Evolutionary conservation across 2,888 invertebrate species (phyloP), one percentile per base, ranked within the genome.

Genomic region (Eupeodes luniger): DNA sequence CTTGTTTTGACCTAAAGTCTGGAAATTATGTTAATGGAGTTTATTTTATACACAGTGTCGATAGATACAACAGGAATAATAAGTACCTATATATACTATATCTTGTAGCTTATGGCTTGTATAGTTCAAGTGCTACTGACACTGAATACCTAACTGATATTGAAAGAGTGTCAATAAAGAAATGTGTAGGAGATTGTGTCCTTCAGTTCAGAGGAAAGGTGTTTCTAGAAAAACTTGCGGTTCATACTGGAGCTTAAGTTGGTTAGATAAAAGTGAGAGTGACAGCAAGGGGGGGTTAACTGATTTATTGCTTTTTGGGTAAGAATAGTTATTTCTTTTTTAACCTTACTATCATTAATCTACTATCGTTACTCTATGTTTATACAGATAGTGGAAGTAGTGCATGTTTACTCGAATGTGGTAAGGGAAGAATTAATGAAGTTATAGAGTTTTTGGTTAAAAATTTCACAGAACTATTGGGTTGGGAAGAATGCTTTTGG

Each of bases 1-100:
- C 36, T 53, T 76, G 53, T 44, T 77, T 76, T 77, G 67, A 59
- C 47, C 36, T 16, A 44, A 40, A 51, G 47, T 55, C 19, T 49
- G 59, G 16, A 19, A 44, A 53, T 61, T 44, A n/a, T 53, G 57
- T 27, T 40, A 49, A 66, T 57, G 40, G 75, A 44, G 40, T 76
- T 47, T 51, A 44, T 27, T 27, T 27, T 27, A 27, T 27, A 27
- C 27, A 27, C 27, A 2, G 27, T 27, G 27, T 27, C 27, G 27
- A 27, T 27, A 27, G 27, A 27, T 27, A 27, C 27, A 27, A 0
- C 14, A 47, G 5, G 9, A 27, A 11, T n/a, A 51, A 12, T 6
- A n/a, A 36, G 34, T 61, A 36, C 1, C 19, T 55, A 47, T 14
- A 1, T 19, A 19, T 19, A 1, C n/a, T 19, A 19, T 19, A 19